These are phyloP conservation scores for Bovichtus variegatus DNA, from an alignment of 2,797 vertebrate species.

Conservation along the genomic window DNA sequence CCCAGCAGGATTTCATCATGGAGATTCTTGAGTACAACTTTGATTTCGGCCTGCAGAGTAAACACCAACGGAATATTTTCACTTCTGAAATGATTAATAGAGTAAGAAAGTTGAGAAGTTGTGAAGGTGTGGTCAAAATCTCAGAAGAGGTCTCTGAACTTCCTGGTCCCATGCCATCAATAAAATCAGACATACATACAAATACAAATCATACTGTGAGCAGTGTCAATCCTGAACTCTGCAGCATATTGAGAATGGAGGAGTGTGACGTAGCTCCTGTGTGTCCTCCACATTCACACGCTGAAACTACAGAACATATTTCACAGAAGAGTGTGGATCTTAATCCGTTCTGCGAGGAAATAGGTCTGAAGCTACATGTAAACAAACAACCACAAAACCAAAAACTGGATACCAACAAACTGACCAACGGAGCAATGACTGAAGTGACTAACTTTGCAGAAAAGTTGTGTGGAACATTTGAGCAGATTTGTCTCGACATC, in stretches of 20 bases:
- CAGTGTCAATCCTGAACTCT: neutral
- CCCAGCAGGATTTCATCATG: constrained; percentile 46
- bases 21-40: constrained; percentile 57
- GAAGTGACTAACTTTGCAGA: constrained; percentile 48
- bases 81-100: constrained; percentile 25
- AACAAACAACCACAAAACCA: neutral
- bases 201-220: neutral
- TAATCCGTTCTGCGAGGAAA: constrained; percentile 38
- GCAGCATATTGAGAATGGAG: neutral
- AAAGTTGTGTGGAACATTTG: constrained; percentile 51
- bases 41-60: constrained; percentile 20
- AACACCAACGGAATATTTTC: constrained; percentile 11
- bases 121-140: constrained; percentile 14
- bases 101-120: constrained; percentile 8
- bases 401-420: constrained; percentile 23
- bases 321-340: neutral
- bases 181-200: too few species aligned
- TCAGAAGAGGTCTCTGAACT: constrained; percentile 46
- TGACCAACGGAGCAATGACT: constrained; percentile 46
- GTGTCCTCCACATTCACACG: neutral
- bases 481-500: constrained; percentile 44
- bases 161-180: neutral
- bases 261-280: neutral
- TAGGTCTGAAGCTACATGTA: constrained; percentile 30
- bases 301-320: neutral